These are phyloP conservation scores for Halictus rubicundus DNA, from an alignment of 1,140 invertebrate species.

Conservation along the genomic window DNA sequence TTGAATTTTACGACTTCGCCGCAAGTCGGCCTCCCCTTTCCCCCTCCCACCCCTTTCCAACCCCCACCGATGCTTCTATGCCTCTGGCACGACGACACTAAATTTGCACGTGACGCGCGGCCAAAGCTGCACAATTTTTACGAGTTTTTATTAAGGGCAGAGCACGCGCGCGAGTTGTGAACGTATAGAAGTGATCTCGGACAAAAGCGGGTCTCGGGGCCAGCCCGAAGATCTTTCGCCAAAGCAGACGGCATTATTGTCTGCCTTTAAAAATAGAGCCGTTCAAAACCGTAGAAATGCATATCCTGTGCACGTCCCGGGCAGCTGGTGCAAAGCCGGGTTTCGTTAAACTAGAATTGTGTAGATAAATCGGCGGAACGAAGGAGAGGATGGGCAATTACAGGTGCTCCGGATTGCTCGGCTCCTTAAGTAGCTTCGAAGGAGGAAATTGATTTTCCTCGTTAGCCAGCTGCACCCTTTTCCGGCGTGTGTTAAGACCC, in stretches of 20 bases:
- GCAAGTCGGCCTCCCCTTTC: not conserved
- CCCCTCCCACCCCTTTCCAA: not conserved
- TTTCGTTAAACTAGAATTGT: slow-evolving; percentile 3
- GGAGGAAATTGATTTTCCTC: slow-evolving; percentile 10
- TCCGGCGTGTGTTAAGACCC: not conserved
- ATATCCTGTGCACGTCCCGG: slow-evolving; percentile 23
- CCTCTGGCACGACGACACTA: not conserved
- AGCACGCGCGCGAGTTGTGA: not conserved
- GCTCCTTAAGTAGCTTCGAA: not conserved
- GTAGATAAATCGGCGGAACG: not conserved
- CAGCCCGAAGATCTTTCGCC: slow-evolving; percentile 14
- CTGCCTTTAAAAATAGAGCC: slow-evolving; percentile 50
- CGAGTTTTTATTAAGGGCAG: slow-evolving; percentile 39
- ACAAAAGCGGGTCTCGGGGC: slow-evolving; percentile 20
- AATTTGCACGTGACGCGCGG: slow-evolving; percentile 19
- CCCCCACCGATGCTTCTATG: too few relatives aligned
- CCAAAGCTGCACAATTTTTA: slow-evolving; percentile 34
- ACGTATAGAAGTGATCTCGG: not conserved
- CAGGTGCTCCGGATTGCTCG: not conserved
- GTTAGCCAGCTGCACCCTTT: not conserved
- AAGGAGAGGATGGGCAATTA: not conserved
- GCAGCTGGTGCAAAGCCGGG: slow-evolving; percentile 31
- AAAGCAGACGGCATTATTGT: slow-evolving; percentile 45
- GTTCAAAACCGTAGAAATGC: slow-evolving; percentile 34
- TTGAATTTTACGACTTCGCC: slow-evolving; percentile 46